Base-by-base conservation (phyloP, 92 coral and sea anemone species). In the Bergia puertoricense region DNA sequence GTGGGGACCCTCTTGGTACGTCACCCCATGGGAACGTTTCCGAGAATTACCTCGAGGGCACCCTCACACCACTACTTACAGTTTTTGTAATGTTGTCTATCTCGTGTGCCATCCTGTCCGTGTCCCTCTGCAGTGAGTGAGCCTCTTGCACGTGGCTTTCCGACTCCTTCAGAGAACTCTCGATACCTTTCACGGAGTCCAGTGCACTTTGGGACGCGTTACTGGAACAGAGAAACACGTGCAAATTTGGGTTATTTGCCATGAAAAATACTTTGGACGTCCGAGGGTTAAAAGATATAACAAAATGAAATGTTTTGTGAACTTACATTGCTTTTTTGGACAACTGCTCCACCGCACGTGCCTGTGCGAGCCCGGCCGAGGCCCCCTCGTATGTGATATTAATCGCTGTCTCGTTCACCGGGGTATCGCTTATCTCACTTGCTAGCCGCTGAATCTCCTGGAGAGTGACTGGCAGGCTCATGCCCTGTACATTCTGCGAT, bases 251-350 rank as follows among this genome's bases (percentile, higher is more conserved):
- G 54, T 48, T 4, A 30, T 30, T 30, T 30, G 30, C 30, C 30
- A 30, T 30, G 30, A 30, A 30, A 30, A 30, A 30, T 30, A 30
- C 30, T 30, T 30, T 30, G 30, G 30, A 30, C 30, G 30, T 30
- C 30, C 30, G 30, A 30, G 30, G 50, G 5, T 46, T 3, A 46
- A 10, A 48, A 7, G 54, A 5, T 48, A 2, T 14, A 15, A 57
- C 8, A 48, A 48, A 4, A 57, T 62, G 23, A 62, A 62, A 16
- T 62, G 69, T 62, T 20, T 62, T 3, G 69, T 7, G 22, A 62
- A 14, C 69, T 62, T 90, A 97, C 99, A 92, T 91, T 75, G 99
- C 99, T 74, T 74, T 89, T 79, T 95, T 88, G 44, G 99, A 96
- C 40, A 95, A 78, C 43, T 8, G 87, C 68, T 95, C 98, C 75